Conservation (phyloP, 2,113 vertebrate genomes). For the Pseudopodoces humilis region DNA sequence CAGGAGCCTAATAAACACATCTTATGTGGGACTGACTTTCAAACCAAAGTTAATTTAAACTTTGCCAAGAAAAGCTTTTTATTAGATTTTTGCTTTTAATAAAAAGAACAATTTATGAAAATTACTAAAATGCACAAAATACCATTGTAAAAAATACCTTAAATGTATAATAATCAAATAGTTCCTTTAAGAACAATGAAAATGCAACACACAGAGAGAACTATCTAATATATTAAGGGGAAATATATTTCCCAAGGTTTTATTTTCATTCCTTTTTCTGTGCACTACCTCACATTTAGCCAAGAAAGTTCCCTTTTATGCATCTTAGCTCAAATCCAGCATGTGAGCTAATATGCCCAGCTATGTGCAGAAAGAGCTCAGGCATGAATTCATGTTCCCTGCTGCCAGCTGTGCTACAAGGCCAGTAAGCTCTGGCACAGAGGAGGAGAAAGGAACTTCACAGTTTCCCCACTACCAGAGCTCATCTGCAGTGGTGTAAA, state of each 20-base stretch:
- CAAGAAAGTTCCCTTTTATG: neutral
- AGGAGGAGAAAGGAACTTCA: neutral
- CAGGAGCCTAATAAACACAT: constrained; percentile 2
- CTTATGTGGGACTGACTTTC: neutral
- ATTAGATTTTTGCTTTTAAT: constrained; percentile 16
- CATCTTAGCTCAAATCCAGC: neutral
- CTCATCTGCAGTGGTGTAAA: neutral
- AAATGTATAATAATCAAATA: neutral
- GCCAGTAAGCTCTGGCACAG: neutral
- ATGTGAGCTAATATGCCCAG: neutral
- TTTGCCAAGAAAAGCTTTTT: neutral
- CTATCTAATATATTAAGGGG: neutral
- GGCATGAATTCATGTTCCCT: neutral
- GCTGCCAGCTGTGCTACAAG: neutral
- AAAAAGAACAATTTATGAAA: neutral
- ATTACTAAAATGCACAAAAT: neutral
- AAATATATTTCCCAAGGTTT: neutral
- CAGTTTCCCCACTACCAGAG: neutral
- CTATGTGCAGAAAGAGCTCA: constrained; percentile 15
- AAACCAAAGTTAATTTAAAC: constrained; percentile 10
- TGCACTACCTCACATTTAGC: neutral
- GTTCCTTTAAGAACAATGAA: neutral
- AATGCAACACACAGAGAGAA: neutral
- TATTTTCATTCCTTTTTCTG: neutral
- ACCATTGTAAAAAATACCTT: neutral